Base-by-base conservation (phyloP, 92 coral and sea anemone species). In the Siderastrea siderea region DNA sequence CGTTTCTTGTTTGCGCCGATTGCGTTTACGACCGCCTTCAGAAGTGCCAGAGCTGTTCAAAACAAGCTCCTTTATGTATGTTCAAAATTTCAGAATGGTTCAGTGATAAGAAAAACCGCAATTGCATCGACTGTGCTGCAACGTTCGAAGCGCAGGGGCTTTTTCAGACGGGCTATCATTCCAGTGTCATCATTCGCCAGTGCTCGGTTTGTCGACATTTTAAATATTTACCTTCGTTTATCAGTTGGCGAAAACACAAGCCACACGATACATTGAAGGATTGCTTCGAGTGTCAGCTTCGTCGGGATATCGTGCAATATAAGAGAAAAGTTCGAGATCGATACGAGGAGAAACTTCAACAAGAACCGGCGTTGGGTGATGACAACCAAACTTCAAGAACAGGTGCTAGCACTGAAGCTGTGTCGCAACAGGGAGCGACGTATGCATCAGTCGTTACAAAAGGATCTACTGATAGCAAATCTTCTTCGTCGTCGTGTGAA, bases 41-140 rank as follows among this genome's bases (percentile, higher is more conserved):
- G 70, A 90, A 88, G 59, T 97, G 99, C 72, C 90, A 89, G 55
- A 81, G 85, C 17, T 97, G 99, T 69, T 92, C 84, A 15, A 83
- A 86, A 69, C 94, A 94, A 71, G 95, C 94, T 50, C 99, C 98
- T 44, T 83, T 97, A 85, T 94, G 99, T 70, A 94, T 97, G 95
- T 97, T 94, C 62, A 97, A 97, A 83, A 94, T 97, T 60, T 86
- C 95, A 44, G 98, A 97, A 90, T 97, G 99, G 99, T 97, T 97
- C 70, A 87, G 87, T 16, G 88, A 83, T 66, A 92, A 91, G 84
- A 89, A 92, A 62, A 95, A 86, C 16, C 93, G 99, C 44, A 91
- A 88, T 45, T 97, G 99, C 66, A 96, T 94, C 75, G 95, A 97
- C 48, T 97, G 99, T 82, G 86, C 95, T 3, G 99, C 99, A 38